Evolutionary conservation across 35 echinoderm and acorn worm genomes (phyloP).

Genomic region (Stichopus chloronotus): DNA sequence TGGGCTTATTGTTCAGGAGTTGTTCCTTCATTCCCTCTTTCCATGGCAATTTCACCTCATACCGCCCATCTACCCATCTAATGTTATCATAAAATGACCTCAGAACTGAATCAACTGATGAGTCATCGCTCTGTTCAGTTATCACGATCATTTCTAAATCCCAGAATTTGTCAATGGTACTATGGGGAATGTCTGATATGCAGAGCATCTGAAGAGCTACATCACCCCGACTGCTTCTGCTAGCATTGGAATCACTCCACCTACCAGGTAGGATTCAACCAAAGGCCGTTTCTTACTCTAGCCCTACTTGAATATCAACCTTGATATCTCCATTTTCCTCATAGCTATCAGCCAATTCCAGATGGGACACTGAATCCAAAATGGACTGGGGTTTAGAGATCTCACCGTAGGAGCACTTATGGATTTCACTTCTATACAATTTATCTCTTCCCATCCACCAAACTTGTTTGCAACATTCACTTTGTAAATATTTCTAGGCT

Average conservation of each 20-base stretch:
- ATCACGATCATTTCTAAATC: conserved; percentile 50
- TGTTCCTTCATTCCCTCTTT: conserved; percentile 46
- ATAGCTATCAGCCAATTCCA: conserved; percentile 47
- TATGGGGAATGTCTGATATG: conserved; percentile 14
- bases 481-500: conserved; percentile 42
- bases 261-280: background rate
- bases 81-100: conserved; percentile 56
- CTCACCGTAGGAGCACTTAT: conserved; percentile 55
- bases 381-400: conserved; percentile 39
- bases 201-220: conserved; percentile 22
- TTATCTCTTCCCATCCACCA: conserved; percentile 43
- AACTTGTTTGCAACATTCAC: conserved; percentile 60
- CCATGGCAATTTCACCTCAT: conserved; percentile 43
- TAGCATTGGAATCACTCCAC: background rate
- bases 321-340: conserved; percentile 42
- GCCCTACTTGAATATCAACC: conserved; percentile 51
- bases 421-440: conserved; percentile 20
- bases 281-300: conserved; percentile 19
- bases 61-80: conserved; percentile 38
- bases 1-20: background rate
- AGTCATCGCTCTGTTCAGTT: background rate
- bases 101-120: conserved; percentile 37
- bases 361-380: conserved; percentile 43
- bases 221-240: background rate
- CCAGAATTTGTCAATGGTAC: conserved; percentile 25